Conservation (phyloP, 1,140 invertebrate species). For the Pseudomyrmex pallidus region DNA sequence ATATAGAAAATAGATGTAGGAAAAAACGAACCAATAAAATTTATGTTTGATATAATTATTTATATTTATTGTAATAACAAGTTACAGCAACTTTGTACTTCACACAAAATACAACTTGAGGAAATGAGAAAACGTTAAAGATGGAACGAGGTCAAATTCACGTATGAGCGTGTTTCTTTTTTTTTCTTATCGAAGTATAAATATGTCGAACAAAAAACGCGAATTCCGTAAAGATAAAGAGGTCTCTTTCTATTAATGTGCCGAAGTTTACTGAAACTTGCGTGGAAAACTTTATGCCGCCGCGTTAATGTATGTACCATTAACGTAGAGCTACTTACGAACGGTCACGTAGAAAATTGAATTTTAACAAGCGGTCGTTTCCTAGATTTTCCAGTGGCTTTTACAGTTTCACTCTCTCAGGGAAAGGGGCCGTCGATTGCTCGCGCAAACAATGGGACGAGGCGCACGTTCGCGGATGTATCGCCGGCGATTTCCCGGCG, state of each 20-base stretch:
- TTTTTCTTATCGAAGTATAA: too few relatives aligned
- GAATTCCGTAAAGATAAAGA: too few relatives aligned
- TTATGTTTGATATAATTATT: neutral
- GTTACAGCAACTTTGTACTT: too few relatives aligned
- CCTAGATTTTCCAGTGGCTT: constrained; percentile 38
- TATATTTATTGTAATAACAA: too few relatives aligned
- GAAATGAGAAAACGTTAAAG: too few relatives aligned
- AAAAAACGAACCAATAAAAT: neutral
- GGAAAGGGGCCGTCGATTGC: constrained; percentile 20
- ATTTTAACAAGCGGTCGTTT: constrained; percentile 43
- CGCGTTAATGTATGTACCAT: neutral
- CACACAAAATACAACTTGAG: too few relatives aligned
- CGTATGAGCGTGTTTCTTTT: too few relatives aligned
- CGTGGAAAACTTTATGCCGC: neutral
- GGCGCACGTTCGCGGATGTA: constrained; percentile 49
- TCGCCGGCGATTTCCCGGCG: constrained; percentile 66
- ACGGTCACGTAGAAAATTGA: constrained; percentile 55
- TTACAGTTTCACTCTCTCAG: constrained; percentile 16
- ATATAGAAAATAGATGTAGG: neutral
- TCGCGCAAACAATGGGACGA: constrained; percentile 43
- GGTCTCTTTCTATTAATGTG: neutral
- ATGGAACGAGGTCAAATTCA: too few relatives aligned
- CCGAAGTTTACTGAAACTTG: neutral
- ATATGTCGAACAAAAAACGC: too few relatives aligned
- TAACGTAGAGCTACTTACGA: neutral